Evolutionary conservation across 1,140 invertebrate species (phyloP), one percentile per base, ranked within the genome.

Genomic region (Tetraneura akinire): DNA sequence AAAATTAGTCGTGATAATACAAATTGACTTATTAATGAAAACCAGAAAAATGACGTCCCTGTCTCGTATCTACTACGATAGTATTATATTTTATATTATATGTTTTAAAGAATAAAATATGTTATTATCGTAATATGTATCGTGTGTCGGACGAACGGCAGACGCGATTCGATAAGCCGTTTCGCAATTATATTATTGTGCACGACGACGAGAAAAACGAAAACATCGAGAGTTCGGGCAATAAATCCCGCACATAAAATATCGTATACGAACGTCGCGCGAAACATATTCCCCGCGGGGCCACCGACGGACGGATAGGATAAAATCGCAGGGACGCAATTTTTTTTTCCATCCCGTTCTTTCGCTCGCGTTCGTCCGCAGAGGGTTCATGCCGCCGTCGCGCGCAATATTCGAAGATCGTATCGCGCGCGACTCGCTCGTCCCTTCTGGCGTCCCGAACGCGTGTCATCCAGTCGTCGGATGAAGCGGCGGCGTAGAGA

Each of bases 221-320:
- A 71, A 53, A 53, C 47, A 32, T 62, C 29, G 26, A 37, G 32
- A 37, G 32, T 37, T 8, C 32, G 32, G 32, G 32, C 8, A 37
- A 37, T 37, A 37, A 37, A 37, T 37, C 32, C 3, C 32, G 32
- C 8, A 4, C 9, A 29, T 26, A 57, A 57, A 57, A 76, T 57
- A 76, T 76, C 73, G n/a, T 8, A n/a, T n/a, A 60, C 37, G 45
- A 76, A 76, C 51, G 73, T 76, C 73, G 51, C n/a, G 18, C 21
- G 32, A 57, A 57, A 37, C 32, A 76, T 57, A 76, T 42, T 57
- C 51, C 73, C 73, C 32, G 11, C 47, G 53, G 73, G 62, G 51
- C 51, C 51, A n/a, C n/a, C n/a, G n/a, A n/a, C n/a, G 51, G n/a
- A 53, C 51, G 51, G n/a, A n/a, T 10, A 10, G 45, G 45, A 14